Evolutionary conservation across 2,888 invertebrate genomes (phyloP), one percentile per base, ranked within the genome.

Genomic region (Cistogaster globosa): DNA sequence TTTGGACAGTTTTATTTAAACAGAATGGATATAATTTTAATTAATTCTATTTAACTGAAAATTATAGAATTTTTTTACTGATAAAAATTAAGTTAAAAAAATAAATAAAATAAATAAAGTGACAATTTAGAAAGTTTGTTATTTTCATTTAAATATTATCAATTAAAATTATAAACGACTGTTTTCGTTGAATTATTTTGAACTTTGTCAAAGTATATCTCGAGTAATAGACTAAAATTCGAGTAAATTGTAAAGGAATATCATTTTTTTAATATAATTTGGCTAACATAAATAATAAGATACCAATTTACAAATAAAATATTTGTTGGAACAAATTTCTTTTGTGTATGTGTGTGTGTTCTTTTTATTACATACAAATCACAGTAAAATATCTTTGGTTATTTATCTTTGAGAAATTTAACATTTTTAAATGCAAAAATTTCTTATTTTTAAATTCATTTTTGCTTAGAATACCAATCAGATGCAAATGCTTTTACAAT

Each of bases 181-280:
- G 83, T 72, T 87, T 82, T 75, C 79, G 8, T 87, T 83, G 72
- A 84, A 74, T 77, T 76, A 71, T 83, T 87, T 88, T 90, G 71
- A 71, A 91, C 90, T 89, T 88, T 91, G 91, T 91, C 91, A 90
- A 89, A 91, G 91, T 91, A 91, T 91, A 91, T 91, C 91, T 91
- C 89, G 91, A 91, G 91, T 87, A 91, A 91, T 90, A 91, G 91
- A 91, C 91, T 91, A 91, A 90, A 90, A 90, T 91, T 91, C 91
- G 91, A 91, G 91, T 91, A 91, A 89, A 88, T 90, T 90, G 86
- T 68, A 51, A 55, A 42, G 2, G 36, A 68, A 62, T 69, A 55
- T 78, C 42, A 42, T 79, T 58, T 67, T 51, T 32, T 18, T 12
- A 18, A 11, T n/a, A 58, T 36, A 58, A n/a, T 18, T 11, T 65